These are phyloP conservation scores for Cylas formicarius DNA, from an alignment of 1,140 invertebrate genomes.

Conservation along the genomic window DNA sequence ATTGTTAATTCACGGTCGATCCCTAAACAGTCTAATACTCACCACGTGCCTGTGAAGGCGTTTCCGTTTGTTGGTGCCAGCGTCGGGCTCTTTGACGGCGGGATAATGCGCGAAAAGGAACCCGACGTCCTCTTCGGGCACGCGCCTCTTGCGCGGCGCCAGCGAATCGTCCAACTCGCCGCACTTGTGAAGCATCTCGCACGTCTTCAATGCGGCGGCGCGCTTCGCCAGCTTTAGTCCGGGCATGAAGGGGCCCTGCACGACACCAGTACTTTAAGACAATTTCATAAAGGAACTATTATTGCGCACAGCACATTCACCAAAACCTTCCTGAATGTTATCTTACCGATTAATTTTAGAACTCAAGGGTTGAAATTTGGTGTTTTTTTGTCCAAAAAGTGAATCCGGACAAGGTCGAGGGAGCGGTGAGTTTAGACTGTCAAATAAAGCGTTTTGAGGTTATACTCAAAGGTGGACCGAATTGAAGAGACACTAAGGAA, in stretches of 20 bases:
- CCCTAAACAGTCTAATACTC: no score
- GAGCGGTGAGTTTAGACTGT: no score
- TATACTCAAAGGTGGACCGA: no score
- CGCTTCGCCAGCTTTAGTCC: slow-evolving; percentile 66
- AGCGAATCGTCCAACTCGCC: slow-evolving; percentile 76
- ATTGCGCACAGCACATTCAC: background rate
- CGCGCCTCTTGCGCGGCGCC: slow-evolving; percentile 59
- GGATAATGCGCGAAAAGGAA: slow-evolving; percentile 50
- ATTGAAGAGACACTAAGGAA: no score
- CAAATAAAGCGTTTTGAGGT: no score
- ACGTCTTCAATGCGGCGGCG: slow-evolving; percentile 70
- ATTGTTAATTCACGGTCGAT: no score
- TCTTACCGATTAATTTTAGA: slow-evolving; percentile 5
- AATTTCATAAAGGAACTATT: slow-evolving; percentile 3
- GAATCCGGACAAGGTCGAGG: no score
- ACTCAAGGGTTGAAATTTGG: slow-evolving; percentile 1
- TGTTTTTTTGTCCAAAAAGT: slow-evolving; percentile 44
- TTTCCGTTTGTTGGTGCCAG: slow-evolving; percentile 24
- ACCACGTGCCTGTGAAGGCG: slow-evolving; percentile 28
- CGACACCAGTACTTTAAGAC: background rate
- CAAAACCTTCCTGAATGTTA: slow-evolving; percentile 44
- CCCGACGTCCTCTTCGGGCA: slow-evolving; percentile 32
- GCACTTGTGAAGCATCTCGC: slow-evolving; percentile 59
- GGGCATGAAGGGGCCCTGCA: slow-evolving; percentile 53
- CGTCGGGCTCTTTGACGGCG: slow-evolving; percentile 37